Evolutionary conservation across 2,113 vertebrate species (phyloP).

Genomic region (Paradisaea rubra): DNA sequence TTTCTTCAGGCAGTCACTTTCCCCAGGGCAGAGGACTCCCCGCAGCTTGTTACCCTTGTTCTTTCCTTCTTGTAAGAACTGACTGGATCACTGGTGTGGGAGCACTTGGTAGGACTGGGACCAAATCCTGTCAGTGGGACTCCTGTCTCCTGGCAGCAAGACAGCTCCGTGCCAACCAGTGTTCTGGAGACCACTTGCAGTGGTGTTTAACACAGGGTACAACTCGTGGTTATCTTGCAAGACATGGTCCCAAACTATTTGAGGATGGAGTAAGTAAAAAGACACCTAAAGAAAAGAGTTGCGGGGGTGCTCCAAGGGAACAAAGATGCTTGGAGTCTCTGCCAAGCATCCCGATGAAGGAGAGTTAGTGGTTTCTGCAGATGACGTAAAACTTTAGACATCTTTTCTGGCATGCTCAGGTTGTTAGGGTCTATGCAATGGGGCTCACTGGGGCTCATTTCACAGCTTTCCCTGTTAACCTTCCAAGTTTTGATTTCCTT

Average conservation of each 20-base stretch:
- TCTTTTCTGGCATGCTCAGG: background rate
- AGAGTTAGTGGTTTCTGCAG: background rate
- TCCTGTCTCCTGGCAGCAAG: background rate
- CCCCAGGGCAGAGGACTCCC: background rate
- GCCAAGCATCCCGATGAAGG: background rate
- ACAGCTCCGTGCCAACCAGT: background rate
- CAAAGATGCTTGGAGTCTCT: rapidly evolving
- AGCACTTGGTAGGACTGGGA: background rate
- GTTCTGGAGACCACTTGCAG: background rate
- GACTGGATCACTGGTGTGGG: background rate
- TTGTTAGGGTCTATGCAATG: background rate
- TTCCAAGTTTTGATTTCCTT: background rate
- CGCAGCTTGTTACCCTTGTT: background rate
- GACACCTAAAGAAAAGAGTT: background rate
- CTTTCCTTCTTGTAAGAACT: background rate
- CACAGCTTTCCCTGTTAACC: background rate
- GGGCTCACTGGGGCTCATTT: background rate
- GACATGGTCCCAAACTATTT: background rate
- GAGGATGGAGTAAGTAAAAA: background rate
- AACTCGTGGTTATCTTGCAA: background rate
- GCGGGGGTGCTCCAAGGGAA: background rate
- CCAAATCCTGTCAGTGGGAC: background rate
- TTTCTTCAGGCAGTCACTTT: background rate
- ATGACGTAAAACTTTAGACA: background rate
- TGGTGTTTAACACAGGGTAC: background rate